Percentiles rank a stretch among this genome's conserved stretches.
Conservation (phyloP, 1,140 invertebrate species). For the Ericerus pela region DNA sequence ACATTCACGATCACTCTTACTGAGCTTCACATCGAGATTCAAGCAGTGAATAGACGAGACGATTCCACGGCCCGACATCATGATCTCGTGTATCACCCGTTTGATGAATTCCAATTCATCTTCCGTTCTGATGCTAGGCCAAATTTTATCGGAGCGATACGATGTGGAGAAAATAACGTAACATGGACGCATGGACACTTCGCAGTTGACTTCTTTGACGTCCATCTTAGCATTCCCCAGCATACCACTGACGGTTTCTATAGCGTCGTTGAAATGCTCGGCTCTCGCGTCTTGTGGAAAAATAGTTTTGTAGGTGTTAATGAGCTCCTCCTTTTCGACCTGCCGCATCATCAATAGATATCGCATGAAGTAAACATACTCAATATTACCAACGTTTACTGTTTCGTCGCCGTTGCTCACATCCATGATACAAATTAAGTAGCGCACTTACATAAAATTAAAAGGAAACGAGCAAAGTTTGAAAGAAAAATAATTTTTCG, state of each 20-base stretch:
- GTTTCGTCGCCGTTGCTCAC: too few relatives aligned
- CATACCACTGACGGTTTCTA: not conserved
- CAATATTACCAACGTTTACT: not conserved
- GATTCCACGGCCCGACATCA: not conserved
- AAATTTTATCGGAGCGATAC: not conserved
- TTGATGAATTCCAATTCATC: not conserved
- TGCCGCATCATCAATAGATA: not conserved
- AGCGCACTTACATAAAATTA: too few relatives aligned
- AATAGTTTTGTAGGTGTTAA: not conserved
- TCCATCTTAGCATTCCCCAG: not conserved
- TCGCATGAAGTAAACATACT: not conserved
- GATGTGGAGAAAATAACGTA: not conserved
- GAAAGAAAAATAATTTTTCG: too few relatives aligned
- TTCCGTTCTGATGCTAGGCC: not conserved
- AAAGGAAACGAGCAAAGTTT: too few relatives aligned
- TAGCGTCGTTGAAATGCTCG: not conserved
- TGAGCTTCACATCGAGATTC: not conserved
- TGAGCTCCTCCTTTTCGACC: not conserved
- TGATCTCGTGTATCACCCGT: not conserved
- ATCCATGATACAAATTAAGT: too few relatives aligned
- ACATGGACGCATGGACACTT: not conserved
- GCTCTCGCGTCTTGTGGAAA: not conserved
- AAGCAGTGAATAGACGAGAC: not conserved
- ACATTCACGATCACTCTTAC: not conserved
- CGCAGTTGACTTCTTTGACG: not conserved